Percentiles rank a stretch among this genome's conserved stretches.
Conservation (phyloP, 2,113 vertebrate genomes). For the Pteruthius melanotis region DNA sequence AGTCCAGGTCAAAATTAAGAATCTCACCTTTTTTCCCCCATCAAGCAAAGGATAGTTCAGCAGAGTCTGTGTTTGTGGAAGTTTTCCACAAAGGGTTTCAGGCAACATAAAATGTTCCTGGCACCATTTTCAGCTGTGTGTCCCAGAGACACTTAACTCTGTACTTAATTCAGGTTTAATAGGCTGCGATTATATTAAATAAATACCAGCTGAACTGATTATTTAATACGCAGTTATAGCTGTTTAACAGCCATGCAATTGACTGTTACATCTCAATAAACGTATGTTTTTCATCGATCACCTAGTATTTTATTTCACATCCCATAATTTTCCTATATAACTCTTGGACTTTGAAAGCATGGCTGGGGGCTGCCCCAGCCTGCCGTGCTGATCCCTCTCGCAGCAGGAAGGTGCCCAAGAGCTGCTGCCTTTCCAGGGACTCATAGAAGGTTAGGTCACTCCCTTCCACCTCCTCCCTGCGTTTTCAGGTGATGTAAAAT, state of each 20-base stretch:
- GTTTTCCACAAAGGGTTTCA: conserved; percentile 57
- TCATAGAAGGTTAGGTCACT: neutral
- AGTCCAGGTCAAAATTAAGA: neutral
- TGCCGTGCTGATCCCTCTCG: fast-evolving
- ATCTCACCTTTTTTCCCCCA: neutral
- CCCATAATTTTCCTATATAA: neutral
- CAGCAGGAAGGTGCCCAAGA: neutral
- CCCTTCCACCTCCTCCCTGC: neutral
- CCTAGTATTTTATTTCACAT: conserved; percentile 35
- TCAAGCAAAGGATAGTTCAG: neutral
- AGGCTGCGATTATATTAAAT: conserved; percentile 75
- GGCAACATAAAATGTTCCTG: conserved; percentile 64
- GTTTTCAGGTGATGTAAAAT: neutral
- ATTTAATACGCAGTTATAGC: conserved; percentile 72
- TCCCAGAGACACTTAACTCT: conserved; percentile 74
- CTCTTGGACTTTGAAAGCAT: neutral
- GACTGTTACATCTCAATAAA: conserved; percentile 73
- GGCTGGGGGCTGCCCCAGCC: neutral
- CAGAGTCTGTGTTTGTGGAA: conserved; percentile 8
- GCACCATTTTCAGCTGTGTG: conserved; percentile 58
- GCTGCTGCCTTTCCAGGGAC: neutral
- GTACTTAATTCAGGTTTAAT: conserved; percentile 77
- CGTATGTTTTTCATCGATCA: conserved; percentile 44
- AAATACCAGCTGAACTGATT: conserved; percentile 77
- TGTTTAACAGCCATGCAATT: conserved; percentile 70